Percentiles rank a stretch among this genome's conserved stretches.
Conservation (phyloP, 2,888 invertebrate species). For the Xestia rhomboidea region DNA sequence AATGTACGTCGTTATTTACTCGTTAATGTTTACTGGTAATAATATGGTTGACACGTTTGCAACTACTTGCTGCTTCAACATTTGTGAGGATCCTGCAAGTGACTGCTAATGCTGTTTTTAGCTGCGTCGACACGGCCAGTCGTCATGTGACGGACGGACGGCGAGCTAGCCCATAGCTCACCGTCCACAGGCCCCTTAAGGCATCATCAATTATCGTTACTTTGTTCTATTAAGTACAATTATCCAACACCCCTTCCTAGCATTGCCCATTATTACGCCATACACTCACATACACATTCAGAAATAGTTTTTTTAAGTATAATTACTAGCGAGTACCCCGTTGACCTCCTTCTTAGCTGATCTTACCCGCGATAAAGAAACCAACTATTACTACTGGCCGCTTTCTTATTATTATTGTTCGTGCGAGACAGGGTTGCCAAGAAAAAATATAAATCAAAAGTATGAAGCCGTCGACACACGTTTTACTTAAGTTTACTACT, state of each 20-base stretch:
- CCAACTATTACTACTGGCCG: conserved; percentile 59
- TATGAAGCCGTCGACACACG: conserved; percentile 24
- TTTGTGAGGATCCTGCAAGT: too few relatives aligned
- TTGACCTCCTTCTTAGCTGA: conserved; percentile 62
- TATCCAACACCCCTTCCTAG: neutral
- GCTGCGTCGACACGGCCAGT: too few relatives aligned
- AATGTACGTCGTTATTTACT: too few relatives aligned
- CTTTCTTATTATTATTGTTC: conserved; percentile 54
- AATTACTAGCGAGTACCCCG: conserved; percentile 44
- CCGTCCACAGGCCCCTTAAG: too few relatives aligned
- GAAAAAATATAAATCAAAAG: conserved; percentile 34
- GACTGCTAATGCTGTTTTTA: too few relatives aligned
- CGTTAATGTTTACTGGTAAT: too few relatives aligned
- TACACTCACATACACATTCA: conserved; percentile 34
- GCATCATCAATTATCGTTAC: too few relatives aligned
- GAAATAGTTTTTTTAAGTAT: conserved; percentile 41
- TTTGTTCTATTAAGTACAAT: conserved; percentile 1
- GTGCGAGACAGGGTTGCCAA: conserved; percentile 36
- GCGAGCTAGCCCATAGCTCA: too few relatives aligned
- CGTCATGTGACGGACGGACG: too few relatives aligned
- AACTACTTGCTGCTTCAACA: too few relatives aligned
- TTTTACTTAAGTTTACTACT: neutral
- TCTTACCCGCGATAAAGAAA: conserved; percentile 63
- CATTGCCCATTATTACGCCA: conserved; percentile 5
- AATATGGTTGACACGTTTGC: too few relatives aligned